These are phyloP conservation scores for Anoplophora glabripennis DNA, from an alignment of 1,140 invertebrate species.

Conservation along the genomic window DNA sequence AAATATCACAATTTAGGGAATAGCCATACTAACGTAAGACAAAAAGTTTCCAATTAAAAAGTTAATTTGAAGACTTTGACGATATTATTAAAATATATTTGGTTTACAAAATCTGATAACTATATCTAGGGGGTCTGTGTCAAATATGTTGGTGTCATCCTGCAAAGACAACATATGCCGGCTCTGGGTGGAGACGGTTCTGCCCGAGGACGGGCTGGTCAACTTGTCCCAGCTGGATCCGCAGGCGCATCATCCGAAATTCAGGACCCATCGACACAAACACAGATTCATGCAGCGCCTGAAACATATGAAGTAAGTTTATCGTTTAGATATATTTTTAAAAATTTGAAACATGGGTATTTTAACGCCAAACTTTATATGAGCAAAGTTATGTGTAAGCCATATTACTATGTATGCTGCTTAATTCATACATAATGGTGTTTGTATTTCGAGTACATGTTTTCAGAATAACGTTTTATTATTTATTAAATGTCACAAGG, in stretches of 20 bases:
- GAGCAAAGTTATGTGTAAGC: no score
- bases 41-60: no score
- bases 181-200: constrained; percentile 95
- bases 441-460: neutral
- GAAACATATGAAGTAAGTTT: constrained; percentile 87
- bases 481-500: constrained; percentile 23
- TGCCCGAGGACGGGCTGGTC: constrained; percentile 92
- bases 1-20: no score
- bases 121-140: constrained; percentile 78
- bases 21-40: no score
- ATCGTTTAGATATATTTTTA: no score
- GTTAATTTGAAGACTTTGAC: no score
- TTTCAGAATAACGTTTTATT: constrained; percentile 22
- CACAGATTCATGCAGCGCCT: constrained; percentile 93
- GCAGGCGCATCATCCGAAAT: constrained; percentile 76
- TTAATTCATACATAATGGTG: no score
- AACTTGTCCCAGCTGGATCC: constrained; percentile 80
- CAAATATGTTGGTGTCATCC: constrained; percentile 97
- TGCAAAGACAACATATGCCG: constrained; percentile 98
- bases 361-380: no score
- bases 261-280: constrained; percentile 90
- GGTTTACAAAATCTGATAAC: no score
- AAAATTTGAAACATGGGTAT: no score
- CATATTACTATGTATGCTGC: no score
- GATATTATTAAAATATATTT: neutral